Base-by-base conservation (phyloP, 2,797 vertebrate species). In the Columba guinea region DNA sequence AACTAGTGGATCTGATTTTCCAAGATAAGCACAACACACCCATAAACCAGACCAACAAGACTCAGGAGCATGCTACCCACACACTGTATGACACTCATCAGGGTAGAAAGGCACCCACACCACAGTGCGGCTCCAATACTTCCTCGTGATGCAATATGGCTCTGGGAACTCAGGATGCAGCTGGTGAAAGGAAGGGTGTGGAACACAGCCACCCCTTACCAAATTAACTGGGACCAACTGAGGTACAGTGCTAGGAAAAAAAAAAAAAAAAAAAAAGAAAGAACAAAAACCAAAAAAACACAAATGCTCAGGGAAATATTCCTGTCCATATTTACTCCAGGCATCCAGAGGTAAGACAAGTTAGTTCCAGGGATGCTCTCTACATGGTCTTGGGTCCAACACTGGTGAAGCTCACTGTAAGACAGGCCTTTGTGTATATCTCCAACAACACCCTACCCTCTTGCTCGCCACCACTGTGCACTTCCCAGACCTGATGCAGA, bases 41-140 rank as follows among this genome's bases (percentile, higher is more conserved):
- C 84, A 92, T 55, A 90, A 95, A 95, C 93, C 87, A 95, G 93
- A 84, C 30, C 59, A 90, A 77, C 88, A 69, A 80, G 92, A 88
- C 71, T 71, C 46, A 44, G 46, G 18, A 73, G 73, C 7, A 1
- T 13, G 39, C 93, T 91, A 74, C 92, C 82, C 80, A 95, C 95
- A 87, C 65, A 63, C 13, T 23, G 52, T 8, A 28, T 51, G 58
- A 91, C 59, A 81, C 32, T 49, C 67, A 59, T 39, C 67, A 74
- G 20, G 37, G 63, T n/a, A 76, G 67, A 84, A 70, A 82, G 81
- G 76, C 76, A 85, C 49, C n/a, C 5, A 4, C 39, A 76, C 11
- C 44, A 60, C 48, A 73, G 30, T 60, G 74, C 56, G 77, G 71
- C 64, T 70, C 59, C 39, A 37, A 34, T 19, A 28, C 39, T 95